Percentiles rank a stretch among this genome's conserved stretches.
These are phyloP conservation scores for Holotrichia oblita DNA, from an alignment of 1,140 invertebrate species.

Conservation along the genomic window DNA sequence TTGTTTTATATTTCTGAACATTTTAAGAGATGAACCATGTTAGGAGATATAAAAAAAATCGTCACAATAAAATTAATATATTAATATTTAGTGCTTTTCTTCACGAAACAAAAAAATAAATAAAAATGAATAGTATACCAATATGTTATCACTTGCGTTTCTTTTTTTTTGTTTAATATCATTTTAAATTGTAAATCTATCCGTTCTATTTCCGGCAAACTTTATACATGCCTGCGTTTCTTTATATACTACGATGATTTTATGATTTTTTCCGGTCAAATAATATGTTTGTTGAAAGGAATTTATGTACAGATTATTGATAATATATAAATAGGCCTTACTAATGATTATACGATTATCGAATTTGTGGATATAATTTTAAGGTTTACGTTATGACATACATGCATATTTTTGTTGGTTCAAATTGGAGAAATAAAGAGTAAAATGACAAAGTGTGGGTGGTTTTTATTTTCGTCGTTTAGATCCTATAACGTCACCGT, in stretches of 20 bases:
- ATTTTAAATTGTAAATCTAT: no score
- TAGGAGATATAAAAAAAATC: neutral
- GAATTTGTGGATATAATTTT: constrained; percentile 2
- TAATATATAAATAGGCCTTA: constrained; percentile 5
- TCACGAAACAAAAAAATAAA: constrained; percentile 25
- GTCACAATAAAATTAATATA: constrained; percentile 30
- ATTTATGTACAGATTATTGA: constrained; percentile 6
- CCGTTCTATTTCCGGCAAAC: no score
- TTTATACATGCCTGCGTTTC: no score
- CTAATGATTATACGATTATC: constrained; percentile 8
- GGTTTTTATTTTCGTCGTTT: neutral
- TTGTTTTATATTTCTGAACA: no score
- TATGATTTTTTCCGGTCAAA: no score
- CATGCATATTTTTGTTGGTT: neutral
- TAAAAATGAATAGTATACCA: constrained; percentile 16
- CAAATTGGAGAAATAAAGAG: constrained; percentile 9
- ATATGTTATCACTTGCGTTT: neutral
- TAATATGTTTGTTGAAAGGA: neutral
- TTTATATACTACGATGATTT: no score
- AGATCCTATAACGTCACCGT: no score
- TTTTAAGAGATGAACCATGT: no score
- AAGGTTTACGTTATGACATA: neutral
- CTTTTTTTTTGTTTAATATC: no score
- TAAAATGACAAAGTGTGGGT: neutral
- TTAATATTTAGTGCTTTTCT: constrained; percentile 37